Base-by-base conservation (phyloP, 2,888 invertebrate species). In the Drosophila paranaensis region DNA sequence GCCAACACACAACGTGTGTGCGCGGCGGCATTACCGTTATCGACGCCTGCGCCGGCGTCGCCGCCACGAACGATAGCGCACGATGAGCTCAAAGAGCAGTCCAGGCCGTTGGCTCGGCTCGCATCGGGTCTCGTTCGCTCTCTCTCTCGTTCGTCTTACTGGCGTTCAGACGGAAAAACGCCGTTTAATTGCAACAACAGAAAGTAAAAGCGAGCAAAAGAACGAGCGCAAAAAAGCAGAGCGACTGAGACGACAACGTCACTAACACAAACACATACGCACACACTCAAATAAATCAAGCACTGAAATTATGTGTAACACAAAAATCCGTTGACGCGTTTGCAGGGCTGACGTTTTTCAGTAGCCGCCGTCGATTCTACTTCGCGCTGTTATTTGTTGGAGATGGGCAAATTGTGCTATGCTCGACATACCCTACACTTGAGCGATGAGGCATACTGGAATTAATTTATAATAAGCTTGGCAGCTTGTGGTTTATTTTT, bases 141-240 rank as follows among this genome's bases (percentile, higher is more conserved):
- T 69, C 79, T 10, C 33, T 33, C 79, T 70, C 72, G 6, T 20
- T 39, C 46, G 61, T 60, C 74, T 87, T 25, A n/a, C 46, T 70
- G 71, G 62, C 68, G 74, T 73, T 85, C 79, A 70, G 75, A 82
- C 76, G 90, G 88, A 88, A 90, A 85, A 86, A 89, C 75, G 77
- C 79, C 88, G 88, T 86, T 89, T 86, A 88, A 88, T 90, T 84
- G 82, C 82, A 88, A 73, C 79, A 74, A 71, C 89, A 65, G 84
- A 84, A 84, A 84, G 84, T 84, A 90, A 84, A 84, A 90, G 84
- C 89, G 84, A 90, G 84, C 87, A 72, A 74, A 76, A 83, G 77
- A 81, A 74, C 65, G 74, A 82, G 74, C 71, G 81, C 76, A 60
- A 88, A 87, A 83, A 81, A 39, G 58, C 71, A 81, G 66, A 71